Conservation (phyloP, 2,888 invertebrate species). For the Lamellibrachia columna region DNA sequence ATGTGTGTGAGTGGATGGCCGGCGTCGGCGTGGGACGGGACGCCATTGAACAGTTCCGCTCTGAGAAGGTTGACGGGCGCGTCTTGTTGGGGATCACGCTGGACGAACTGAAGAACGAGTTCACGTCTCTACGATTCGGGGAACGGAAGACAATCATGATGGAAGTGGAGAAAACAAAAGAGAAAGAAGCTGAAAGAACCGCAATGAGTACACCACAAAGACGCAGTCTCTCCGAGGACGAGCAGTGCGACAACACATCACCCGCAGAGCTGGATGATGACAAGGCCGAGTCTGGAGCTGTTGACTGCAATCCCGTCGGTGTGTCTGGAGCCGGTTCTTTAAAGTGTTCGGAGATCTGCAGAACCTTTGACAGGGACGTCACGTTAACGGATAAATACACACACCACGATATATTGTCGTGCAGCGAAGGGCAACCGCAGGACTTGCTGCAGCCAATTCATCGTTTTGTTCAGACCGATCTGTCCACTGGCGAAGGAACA, state of each 20-base stretch:
- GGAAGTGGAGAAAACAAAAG: not conserved
- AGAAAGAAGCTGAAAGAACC: not conserved
- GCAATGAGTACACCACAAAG: not conserved
- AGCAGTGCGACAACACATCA: not conserved
- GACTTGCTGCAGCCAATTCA: constrained; percentile 24
- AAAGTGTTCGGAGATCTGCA: constrained; percentile 5
- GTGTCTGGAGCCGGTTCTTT: not conserved
- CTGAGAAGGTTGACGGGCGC: not conserved
- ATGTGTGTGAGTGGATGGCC: not conserved
- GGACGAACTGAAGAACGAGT: not conserved
- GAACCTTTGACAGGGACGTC: not conserved
- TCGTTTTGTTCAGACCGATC: constrained; percentile 22
- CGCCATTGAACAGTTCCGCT: not conserved
- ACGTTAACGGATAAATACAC: not conserved
- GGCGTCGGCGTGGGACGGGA: not conserved
- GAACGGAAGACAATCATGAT: constrained; percentile 1
- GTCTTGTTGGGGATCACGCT: not conserved
- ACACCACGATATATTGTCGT: not conserved
- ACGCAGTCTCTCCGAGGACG: not conserved
- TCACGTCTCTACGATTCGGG: not conserved
- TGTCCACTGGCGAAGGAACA: constrained; percentile 7
- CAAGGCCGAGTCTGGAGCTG: not conserved
- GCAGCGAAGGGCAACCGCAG: constrained; percentile 7
- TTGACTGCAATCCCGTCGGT: not conserved
- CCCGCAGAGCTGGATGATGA: not conserved